Base-by-base conservation (phyloP, 2,797 vertebrate genomes). In the Prunella strophiata region DNA sequence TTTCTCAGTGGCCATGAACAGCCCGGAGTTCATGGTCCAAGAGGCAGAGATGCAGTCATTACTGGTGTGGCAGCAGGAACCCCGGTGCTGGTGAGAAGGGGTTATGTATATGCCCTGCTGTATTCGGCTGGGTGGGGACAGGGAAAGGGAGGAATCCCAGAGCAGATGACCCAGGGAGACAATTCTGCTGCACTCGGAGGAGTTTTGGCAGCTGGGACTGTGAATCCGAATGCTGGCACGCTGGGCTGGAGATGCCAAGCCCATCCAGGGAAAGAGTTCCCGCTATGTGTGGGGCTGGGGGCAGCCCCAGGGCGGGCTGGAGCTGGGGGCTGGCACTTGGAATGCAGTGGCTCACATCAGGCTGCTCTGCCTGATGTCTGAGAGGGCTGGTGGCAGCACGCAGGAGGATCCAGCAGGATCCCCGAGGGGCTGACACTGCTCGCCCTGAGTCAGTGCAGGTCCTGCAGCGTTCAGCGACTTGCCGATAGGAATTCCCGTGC, bases 231-330 rank as follows among this genome's bases (percentile, higher is more conserved):
- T 15, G 85, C 70, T 40, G 72, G 29, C 32, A 51, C 17, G 17
- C 55, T 27, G 38, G 36, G 30, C 29, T 52, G 42, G 52, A 76
- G 50, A 61, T 34, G 68, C 66, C 61, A 18, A 92, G 45, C 74
- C 74, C 72, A 58, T 32, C 16, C 22, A 38, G n/a, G 65, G 54
- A 76, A 76, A 40, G 78, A 85, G 85, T 67, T 87, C 45, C 50
- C 0, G 1, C 58, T 36, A 2, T 15, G 42, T 2, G 0, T 2
- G 32, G 78, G 68, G 48, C 50, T 32, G 26, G 61, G 63, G 54
- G 26, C 3, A 9, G n/a, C 45, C 4, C 4, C 42, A 8, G 22
- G 85, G 40, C 21, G 2, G 67, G 57, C 52, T 77, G 88, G 13
- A n/a, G 82, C 4, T 47, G 34, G 51, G 79, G 45, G 76, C 73